Evolutionary conservation across 2,113 vertebrate species (phyloP).

Genomic region (Ibidorhyncha struthersii): DNA sequence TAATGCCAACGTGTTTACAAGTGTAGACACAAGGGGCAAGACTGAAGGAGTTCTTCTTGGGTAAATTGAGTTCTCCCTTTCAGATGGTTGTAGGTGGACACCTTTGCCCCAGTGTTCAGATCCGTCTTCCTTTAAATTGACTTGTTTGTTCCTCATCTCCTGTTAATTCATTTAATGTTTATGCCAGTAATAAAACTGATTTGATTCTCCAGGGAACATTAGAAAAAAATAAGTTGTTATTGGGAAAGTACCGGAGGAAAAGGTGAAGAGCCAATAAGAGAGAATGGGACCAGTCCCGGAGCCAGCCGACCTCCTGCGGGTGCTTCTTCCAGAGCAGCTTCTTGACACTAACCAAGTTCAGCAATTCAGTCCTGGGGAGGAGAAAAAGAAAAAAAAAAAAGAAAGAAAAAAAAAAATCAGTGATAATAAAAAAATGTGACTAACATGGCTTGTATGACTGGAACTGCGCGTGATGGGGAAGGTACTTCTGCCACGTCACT

Average conservation of each 20-base stretch:
- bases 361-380: not conserved
- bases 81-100: not conserved
- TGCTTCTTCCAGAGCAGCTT: not conserved
- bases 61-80: not conserved
- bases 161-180: not conserved
- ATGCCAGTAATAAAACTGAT: not conserved
- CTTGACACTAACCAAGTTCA: not conserved
- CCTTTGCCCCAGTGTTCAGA: not conserved
- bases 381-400: too few relatives aligned
- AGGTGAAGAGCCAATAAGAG: not conserved
- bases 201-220: not conserved
- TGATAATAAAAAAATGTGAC: not conserved
- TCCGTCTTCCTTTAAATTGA: not conserved
- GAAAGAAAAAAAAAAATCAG: not conserved
- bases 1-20: not conserved
- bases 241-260: not conserved
- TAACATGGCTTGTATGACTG: accelerated
- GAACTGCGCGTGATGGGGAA: not conserved
- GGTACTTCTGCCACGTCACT: not conserved
- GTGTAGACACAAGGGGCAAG: not conserved
- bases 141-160: not conserved
- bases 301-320: not conserved
- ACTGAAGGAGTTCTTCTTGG: not conserved
- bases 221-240: not conserved
- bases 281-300: too few relatives aligned